phyloP scores from a whole-genome alignment of 1,140 invertebrate genomes.

The Maniola jurtina region DNA sequence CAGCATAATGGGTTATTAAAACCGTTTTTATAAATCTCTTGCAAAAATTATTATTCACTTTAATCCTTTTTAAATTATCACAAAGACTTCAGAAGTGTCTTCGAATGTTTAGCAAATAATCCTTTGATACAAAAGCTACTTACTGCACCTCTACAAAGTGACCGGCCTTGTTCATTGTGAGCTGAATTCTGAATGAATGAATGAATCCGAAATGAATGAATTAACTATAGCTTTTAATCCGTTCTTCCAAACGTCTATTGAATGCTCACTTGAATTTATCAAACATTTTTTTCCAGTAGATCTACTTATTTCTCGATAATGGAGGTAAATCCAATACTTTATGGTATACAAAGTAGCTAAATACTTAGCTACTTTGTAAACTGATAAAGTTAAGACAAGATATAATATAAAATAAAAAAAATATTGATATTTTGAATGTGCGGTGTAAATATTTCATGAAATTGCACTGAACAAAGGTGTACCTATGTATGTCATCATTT shows the following conservation, averaged over 20 bases:
- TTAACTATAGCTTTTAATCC: slow-evolving; percentile 7
- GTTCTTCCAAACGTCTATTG: slow-evolving; percentile 7
- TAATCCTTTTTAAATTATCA: background rate
- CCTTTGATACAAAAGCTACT: background rate
- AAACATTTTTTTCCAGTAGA: background rate
- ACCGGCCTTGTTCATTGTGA: background rate
- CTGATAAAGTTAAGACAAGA: no score
- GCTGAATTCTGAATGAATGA: background rate
- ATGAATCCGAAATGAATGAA: background rate
- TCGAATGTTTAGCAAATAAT: background rate
- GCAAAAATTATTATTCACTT: background rate
- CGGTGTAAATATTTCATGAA: no score
- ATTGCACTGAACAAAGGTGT: no score
- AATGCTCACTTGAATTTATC: slow-evolving; percentile 9
- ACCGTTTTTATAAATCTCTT: no score
- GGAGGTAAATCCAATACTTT: background rate
- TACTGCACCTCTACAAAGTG: background rate
- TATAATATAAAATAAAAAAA: no score
- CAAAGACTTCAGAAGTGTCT: background rate
- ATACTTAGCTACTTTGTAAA: background rate
- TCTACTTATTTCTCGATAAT: background rate
- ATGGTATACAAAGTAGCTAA: no score
- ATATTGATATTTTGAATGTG: no score
- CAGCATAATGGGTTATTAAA: no score
- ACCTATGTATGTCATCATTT: no score